A percentile compares a stretch with the other conserved stretches of the same genome.
Evolutionary conservation across 2,888 invertebrate genomes (phyloP).

Genomic region (Nomada ferruginata): DNA sequence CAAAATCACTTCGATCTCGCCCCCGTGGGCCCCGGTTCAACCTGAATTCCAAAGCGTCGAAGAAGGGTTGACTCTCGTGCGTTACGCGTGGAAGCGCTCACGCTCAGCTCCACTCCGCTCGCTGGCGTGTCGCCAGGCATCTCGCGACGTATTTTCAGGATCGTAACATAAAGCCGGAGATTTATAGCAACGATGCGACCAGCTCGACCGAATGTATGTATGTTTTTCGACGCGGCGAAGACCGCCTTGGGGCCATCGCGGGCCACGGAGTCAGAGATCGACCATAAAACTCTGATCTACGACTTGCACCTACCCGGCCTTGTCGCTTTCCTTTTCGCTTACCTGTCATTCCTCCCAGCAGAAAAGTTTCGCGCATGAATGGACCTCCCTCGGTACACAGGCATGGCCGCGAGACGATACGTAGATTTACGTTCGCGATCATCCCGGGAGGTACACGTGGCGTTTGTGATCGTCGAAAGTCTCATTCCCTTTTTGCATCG

Average conservation of each 20-base stretch:
- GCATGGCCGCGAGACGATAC: background rate
- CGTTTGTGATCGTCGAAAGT: background rate
- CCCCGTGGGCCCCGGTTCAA: no score
- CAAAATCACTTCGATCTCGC: no score
- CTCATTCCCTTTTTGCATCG: background rate
- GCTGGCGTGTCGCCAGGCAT: slow-evolving; percentile 71
- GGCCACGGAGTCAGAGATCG: slow-evolving; percentile 60
- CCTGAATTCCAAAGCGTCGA: no score
- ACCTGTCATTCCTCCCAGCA: slow-evolving; percentile 41
- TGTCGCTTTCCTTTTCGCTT: slow-evolving; percentile 35
- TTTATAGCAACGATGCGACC: slow-evolving; percentile 71
- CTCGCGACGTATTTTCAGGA: slow-evolving; percentile 73
- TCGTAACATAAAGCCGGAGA: slow-evolving; percentile 76
- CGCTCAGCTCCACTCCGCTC: slow-evolving; percentile 15
- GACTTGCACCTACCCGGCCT: slow-evolving; percentile 47
- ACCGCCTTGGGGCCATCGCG: slow-evolving; percentile 55
- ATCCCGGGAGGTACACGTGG: background rate
- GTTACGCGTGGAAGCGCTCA: slow-evolving; percentile 6
- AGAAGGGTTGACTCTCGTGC: no score
- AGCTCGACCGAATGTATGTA: slow-evolving; percentile 67
- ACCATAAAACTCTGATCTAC: slow-evolving; percentile 70
- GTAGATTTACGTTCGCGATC: slow-evolving; percentile 25
- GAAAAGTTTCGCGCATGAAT: slow-evolving; percentile 17
- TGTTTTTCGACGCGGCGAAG: slow-evolving; percentile 68
- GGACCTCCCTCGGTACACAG: slow-evolving; percentile 1